phyloP scores from a whole-genome alignment of 2,888 invertebrate species.

The Sturmia bella region DNA sequence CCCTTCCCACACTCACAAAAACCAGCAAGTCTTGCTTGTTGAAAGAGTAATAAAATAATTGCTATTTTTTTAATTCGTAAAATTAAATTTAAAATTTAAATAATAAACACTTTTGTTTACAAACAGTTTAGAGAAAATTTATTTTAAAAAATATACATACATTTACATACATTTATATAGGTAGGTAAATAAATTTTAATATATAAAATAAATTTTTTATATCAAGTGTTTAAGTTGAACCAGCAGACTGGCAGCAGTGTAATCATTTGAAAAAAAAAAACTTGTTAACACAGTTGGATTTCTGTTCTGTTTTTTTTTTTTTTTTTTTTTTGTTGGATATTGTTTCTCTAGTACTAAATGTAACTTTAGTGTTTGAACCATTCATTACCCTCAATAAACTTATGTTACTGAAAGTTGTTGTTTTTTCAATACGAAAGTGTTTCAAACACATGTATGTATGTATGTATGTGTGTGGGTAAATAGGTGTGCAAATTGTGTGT shows the following conservation, averaged over 20 bases:
- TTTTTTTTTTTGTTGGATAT: conserved; percentile 2
- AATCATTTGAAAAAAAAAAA: conserved; percentile 65
- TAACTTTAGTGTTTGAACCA: conserved; percentile 18
- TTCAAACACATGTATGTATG: not conserved
- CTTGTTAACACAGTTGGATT: conserved; percentile 64
- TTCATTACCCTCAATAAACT: not conserved
- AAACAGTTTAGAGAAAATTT: conserved; percentile 20
- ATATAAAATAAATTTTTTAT: not conserved
- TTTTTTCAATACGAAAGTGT: too few relatives aligned
- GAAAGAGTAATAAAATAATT: too few relatives aligned
- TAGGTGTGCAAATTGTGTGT: conserved; percentile 5
- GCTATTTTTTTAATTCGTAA: too few relatives aligned
- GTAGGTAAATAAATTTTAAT: not conserved
- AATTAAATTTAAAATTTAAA: conserved; percentile 52
- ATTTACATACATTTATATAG: not conserved
- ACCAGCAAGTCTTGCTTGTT: too few relatives aligned
- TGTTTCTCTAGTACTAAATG: conserved; percentile 15
- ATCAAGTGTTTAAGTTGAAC: not conserved
- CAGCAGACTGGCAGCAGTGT: conserved; percentile 24
- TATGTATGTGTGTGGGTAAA: not conserved
- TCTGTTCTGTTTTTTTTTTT: not conserved
- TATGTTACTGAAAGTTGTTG: not conserved
- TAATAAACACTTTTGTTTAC: conserved; percentile 33
- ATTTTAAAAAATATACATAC: not conserved
- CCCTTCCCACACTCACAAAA: too few relatives aligned